A percentile compares a stretch with the other conserved stretches of the same genome.
These are phyloP conservation scores for Acrocephalus kingi DNA, from an alignment of 2,113 vertebrate genomes.

Conservation along the genomic window DNA sequence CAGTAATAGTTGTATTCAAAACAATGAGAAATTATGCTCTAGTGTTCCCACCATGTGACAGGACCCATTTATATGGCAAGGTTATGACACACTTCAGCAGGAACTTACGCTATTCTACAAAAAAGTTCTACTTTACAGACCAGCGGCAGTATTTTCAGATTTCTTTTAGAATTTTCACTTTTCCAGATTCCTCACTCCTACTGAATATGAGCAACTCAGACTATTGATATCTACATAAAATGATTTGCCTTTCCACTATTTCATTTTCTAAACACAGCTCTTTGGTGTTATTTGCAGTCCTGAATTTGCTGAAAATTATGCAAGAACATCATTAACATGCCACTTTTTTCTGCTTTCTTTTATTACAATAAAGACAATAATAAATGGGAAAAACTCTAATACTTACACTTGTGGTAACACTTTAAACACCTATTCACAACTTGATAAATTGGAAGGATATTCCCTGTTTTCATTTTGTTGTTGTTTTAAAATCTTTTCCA, in stretches of 20 bases:
- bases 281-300: background rate
- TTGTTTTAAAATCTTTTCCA: background rate
- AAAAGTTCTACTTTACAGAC: background rate
- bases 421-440: background rate
- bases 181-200: background rate
- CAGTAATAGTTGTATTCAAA: background rate
- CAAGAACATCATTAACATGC: background rate
- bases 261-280: background rate
- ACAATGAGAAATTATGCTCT: background rate
- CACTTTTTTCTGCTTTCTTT: background rate
- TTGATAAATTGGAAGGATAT: background rate
- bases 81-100: background rate
- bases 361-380: background rate
- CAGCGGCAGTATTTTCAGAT: background rate
- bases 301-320: background rate
- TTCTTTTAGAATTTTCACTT: background rate
- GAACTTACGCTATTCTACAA: background rate
- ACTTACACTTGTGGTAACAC: background rate
- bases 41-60: background rate
- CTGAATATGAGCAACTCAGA: background rate
- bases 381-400: background rate
- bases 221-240: background rate
- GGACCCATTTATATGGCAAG: background rate
- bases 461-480: background rate
- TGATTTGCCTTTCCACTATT: background rate